Percentiles rank a stretch among this genome's conserved stretches.
These are phyloP conservation scores for Arrhamphus sclerolepis DNA, from an alignment of 2,797 vertebrate species.

Conservation along the genomic window DNA sequence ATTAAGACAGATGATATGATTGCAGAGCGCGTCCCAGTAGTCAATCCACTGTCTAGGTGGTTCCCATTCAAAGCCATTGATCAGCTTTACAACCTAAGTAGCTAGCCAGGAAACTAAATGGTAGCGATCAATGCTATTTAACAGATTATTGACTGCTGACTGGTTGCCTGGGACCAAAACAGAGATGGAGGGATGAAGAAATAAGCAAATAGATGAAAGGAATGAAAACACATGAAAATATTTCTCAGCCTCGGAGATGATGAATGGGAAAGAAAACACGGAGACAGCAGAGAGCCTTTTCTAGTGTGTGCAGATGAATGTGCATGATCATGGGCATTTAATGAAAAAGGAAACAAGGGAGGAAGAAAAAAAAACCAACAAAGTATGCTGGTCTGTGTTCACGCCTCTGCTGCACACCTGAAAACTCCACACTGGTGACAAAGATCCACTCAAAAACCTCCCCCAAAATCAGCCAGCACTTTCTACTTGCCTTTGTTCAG, in stretches of 20 bases:
- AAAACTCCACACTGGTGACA: slow-evolving; percentile 30
- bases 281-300: slow-evolving; percentile 58
- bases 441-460: slow-evolving; percentile 40
- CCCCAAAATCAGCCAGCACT: slow-evolving; percentile 43
- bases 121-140: slow-evolving; percentile 83
- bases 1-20: slow-evolving; percentile 85
- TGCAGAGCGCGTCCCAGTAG: slow-evolving; percentile 71
- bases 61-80: slow-evolving; percentile 83
- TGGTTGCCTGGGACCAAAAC: slow-evolving; percentile 75
- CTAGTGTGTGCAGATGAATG: slow-evolving; percentile 39
- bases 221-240: slow-evolving; percentile 65
- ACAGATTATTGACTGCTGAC: slow-evolving; percentile 84
- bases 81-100: slow-evolving; percentile 82
- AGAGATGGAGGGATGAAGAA: slow-evolving; percentile 61
- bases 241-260: slow-evolving; percentile 69
- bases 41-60: slow-evolving; percentile 81
- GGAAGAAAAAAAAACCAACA: slow-evolving; percentile 11
- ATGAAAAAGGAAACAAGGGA: slow-evolving; percentile 47
- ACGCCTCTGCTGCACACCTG: slow-evolving; percentile 37
- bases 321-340: slow-evolving; percentile 59
- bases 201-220: slow-evolving; percentile 67
- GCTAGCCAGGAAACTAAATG: slow-evolving; percentile 82
- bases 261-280: slow-evolving; percentile 68
- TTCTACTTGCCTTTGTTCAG: slow-evolving; percentile 56
- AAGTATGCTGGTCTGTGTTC: slow-evolving; percentile 14